Evolutionary conservation across 2,797 vertebrate genomes (phyloP), one percentile per base, ranked within the genome.

Genomic region (Typhlichthys eigenmanni): DNA sequence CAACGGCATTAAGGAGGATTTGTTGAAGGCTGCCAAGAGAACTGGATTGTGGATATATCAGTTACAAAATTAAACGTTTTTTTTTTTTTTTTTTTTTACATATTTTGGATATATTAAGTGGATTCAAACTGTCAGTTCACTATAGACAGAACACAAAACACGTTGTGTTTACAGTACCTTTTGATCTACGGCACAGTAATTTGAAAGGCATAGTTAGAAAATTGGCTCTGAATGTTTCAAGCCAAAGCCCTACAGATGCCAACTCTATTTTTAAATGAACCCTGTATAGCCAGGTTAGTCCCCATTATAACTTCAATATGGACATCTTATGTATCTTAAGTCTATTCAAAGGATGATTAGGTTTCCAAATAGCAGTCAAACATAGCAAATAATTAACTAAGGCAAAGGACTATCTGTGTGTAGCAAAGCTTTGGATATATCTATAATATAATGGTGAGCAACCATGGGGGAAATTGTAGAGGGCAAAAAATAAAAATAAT

Each of bases 391-490:
- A 84, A 85, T 86, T 86, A 83, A 85, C 61, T 69, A 65, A 66
- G 71, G 69, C 60, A 63, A 45, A 68, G 59, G 66, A 74, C 58
- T 80, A 66, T 79, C 68, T 86, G 74, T 75, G 72, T 79, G 72
- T 71, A 62, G 56, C 60, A 63, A 58, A 64, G 62, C 16, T 69
- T 66, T 68, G 68, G 51, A 66, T 74, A 68, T 72, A 70, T 75
- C 67, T 80, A 78, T 72, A 68, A 68, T 79, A 71, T 81, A 68
- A 76, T 83, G 76, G 71, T 71, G 78, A 81, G 83, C 74, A 84
- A 73, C 85, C 82, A 87, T 72, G 85, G 73, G 80, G 79, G 75
- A 90, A 91, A 88, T 86, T 88, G 78, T 66, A 86, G 82, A 83
- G 80, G 64, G 71, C 72, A 82, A 83, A 84, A 68, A 83, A 83